Evolutionary conservation across 2,113 vertebrate species (phyloP).

Genomic region (Arenaria interpres): DNA sequence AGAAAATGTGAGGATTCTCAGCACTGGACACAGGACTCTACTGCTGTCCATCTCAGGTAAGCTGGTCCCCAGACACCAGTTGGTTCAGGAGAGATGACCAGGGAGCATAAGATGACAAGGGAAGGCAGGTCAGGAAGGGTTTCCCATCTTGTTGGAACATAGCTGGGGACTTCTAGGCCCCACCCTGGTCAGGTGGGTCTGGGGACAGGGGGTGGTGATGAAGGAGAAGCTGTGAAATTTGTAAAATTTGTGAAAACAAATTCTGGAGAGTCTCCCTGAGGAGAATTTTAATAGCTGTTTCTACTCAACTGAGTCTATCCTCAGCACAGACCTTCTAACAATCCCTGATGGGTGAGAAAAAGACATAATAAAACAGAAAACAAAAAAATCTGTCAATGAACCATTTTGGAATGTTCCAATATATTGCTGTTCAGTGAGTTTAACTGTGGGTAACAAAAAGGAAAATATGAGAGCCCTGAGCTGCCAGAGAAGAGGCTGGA

Average conservation of each 20-base stretch:
- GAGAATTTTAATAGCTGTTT: background rate
- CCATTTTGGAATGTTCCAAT: background rate
- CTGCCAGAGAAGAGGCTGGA: constrained; percentile 4
- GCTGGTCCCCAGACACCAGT: background rate
- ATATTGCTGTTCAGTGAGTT: background rate
- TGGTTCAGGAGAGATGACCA: background rate
- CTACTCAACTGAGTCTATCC: background rate
- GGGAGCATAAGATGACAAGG: background rate
- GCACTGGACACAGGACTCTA: background rate
- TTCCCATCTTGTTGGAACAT: background rate
- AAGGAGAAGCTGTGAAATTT: background rate
- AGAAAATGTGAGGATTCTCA: background rate
- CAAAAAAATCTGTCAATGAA: background rate
- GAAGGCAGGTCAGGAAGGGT: background rate
- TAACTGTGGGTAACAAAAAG: background rate
- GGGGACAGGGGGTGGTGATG: background rate
- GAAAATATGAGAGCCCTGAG: background rate
- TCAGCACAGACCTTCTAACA: background rate
- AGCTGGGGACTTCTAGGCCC: background rate
- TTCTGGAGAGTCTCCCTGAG: background rate
- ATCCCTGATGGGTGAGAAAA: background rate
- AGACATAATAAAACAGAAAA: background rate
- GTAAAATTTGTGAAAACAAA: background rate
- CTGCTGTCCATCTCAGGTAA: background rate
- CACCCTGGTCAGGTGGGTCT: background rate